Evolutionary conservation across 2,797 vertebrate genomes (phyloP), one percentile per base, ranked within the genome.

Genomic region (Epinephelus awoara): DNA sequence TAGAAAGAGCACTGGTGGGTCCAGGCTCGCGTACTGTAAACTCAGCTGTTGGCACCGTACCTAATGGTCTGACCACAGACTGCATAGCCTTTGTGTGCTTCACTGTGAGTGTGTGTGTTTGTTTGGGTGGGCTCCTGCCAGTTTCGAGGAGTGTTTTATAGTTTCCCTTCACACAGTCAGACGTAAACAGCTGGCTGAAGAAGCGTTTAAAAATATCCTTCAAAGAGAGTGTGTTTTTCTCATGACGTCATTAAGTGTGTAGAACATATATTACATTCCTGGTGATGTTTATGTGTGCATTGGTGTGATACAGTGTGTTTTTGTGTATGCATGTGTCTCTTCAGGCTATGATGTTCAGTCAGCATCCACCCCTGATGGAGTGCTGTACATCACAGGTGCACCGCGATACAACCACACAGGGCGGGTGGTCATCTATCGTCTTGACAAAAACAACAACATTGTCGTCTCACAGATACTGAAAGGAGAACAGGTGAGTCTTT

Each of bases 371-470:
- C 88, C 89, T 23, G 87, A 91, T 8, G 96, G 95, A 1, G 92
- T 95, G 54, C 86, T 99, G 18, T 99, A 98, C 88, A 94, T 99
- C 87, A 91, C 97, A 6, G 98, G 98, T 5, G 98, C 98, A 3
- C 98, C 98, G 3, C 94, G 98, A 1, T 98, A 97, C 92, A 99
- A 99, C 93, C 98, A 99, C 81, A 98, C 96, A 0, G 98, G 98
- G 14, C 96, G 98, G 51, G 97, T 99, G n/a, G 90, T 97, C 4
- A 85, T 98, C 85, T 99, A 98, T 65, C 96, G 83, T 56, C 95
- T 98, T 83, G 75, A 95, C 40, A 84, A 80, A 17, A 17, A 70
- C 3, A 91, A 95, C 57, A 83, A 93, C 0, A 72, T 96, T 25
- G 86, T 86, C 40, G 85, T 99, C 72, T 92, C 95, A 15, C 97